Evolutionary conservation across 2,113 vertebrate genomes (phyloP), one percentile per base, ranked within the genome.

Genomic region (Bujurquina vittata): DNA sequence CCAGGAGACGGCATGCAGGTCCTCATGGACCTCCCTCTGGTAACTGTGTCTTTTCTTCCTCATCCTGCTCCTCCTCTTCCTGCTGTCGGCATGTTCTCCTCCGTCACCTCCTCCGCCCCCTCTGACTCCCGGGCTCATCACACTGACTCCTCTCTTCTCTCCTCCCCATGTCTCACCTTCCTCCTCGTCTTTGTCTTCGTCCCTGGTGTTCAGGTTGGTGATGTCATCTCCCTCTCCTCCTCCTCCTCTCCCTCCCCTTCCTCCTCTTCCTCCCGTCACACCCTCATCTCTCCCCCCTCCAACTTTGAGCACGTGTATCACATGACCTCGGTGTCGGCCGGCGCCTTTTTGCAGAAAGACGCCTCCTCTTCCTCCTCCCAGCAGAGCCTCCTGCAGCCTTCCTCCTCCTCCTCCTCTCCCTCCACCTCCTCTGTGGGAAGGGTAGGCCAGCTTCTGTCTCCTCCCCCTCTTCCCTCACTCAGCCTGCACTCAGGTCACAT

Each of bases 1-100:
- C 98, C 98, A 1, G 98, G 98, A 76, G 98, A 99, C 10, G 98
- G 98, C 69, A 97, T 98, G 98, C 98, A 99, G 93, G 98, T 97
- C 83, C 98, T 99, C 82, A 98, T 99, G 98, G 98, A 99, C 92
- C 96, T 99, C 75, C 98, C 98, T 57, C 95, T 99, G 98, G 98
- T 99, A 96, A 87, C 26, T 63, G 69, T 18, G 8, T 59, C 46
- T 61, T 75, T 17, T 29, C 22, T n/a, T 52, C 5, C 46, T 61
- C 1, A 33, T n/a, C 35, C 75, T 18, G 6, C 62, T 54, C 57
- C 26, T 63, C 74, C n/a, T 29, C 22, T n/a, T 52, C 5, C 46
- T 52, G 61, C 78, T 35, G 17, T 59, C 69, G 52, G 88, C 84
- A 88, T 73, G 79, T 80, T 65, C 89, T 84, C 80, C 77, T 67